Evolutionary conservation across 2,797 vertebrate species (phyloP).

Genomic region (Tokudaia tokunoshimensis): DNA sequence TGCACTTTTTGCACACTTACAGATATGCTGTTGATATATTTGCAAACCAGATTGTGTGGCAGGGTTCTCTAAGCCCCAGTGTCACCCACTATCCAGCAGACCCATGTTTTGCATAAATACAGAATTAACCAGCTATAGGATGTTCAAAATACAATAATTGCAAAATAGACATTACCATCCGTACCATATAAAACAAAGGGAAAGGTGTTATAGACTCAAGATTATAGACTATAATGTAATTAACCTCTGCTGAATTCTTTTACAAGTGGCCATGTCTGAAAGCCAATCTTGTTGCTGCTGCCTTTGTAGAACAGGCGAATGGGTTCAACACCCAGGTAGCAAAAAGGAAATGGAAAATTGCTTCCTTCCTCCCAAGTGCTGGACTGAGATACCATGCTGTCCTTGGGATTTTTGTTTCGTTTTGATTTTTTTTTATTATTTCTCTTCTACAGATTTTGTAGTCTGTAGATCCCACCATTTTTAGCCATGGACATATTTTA

Average conservation of each 20-base stretch:
- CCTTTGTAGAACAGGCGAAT: not conserved
- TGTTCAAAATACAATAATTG: not conserved
- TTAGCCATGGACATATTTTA: conserved; percentile 9
- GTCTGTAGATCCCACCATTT: not conserved
- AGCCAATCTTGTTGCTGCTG: not conserved
- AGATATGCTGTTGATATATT: not conserved
- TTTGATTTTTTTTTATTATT: not conserved
- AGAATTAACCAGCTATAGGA: not conserved
- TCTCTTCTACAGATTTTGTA: not conserved
- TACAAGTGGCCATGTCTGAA: not conserved
- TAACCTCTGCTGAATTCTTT: not conserved
- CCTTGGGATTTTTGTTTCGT: not conserved
- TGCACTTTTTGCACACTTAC: not conserved
- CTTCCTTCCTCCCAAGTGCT: not conserved
- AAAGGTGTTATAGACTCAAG: not conserved
- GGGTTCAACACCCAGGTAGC: not conserved
- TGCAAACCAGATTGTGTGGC: not conserved
- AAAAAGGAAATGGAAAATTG: not conserved
- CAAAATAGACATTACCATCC: not conserved
- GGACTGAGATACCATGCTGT: not conserved
- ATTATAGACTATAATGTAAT: not conserved
- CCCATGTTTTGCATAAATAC: not conserved
- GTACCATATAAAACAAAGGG: not conserved
- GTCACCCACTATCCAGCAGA: not conserved
- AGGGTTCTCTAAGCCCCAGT: not conserved